Percentiles rank a stretch among this genome's conserved stretches.
Conservation (phyloP, 2,113 vertebrate species). For the Dermatemys mawii region DNA sequence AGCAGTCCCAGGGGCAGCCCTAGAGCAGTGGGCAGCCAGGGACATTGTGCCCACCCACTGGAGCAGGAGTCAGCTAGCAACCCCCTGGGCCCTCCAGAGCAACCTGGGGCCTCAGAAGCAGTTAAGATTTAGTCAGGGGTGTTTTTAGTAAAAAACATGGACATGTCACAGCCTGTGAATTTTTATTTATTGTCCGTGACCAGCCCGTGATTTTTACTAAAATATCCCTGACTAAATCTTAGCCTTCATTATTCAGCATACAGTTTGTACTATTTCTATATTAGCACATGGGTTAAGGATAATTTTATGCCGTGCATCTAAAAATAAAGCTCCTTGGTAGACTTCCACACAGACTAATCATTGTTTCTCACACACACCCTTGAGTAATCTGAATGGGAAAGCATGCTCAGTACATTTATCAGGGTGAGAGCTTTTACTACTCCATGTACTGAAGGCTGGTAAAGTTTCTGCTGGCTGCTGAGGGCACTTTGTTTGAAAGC, state of each 20-base stretch:
- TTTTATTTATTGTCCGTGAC: too few species aligned
- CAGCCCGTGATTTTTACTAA: too few species aligned
- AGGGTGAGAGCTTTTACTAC: not conserved
- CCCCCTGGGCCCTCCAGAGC: too few species aligned
- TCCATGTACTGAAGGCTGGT: not conserved
- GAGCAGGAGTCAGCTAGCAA: too few species aligned
- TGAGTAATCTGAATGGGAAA: not conserved
- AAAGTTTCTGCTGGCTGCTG: not conserved
- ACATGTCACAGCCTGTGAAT: too few species aligned
- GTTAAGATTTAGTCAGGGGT: too few species aligned
- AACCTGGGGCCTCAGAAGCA: too few species aligned
- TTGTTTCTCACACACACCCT: not conserved
- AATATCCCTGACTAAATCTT: too few species aligned
- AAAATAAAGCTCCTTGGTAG: conserved; percentile 31
- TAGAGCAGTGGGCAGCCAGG: too few species aligned
- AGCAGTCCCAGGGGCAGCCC: too few species aligned
- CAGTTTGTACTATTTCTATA: not conserved
- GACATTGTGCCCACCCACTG: too few species aligned
- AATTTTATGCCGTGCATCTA: not conserved
- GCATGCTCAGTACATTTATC: not conserved
- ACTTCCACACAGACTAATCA: conserved; percentile 32
- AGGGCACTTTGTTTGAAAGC: not conserved
- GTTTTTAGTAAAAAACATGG: too few species aligned
- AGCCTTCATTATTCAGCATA: not conserved
- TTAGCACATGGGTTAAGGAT: not conserved